Evolutionary conservation across 2,797 vertebrate species (phyloP), one percentile per base, ranked within the genome.

Genomic region (Pyrocephalus nanus): DNA sequence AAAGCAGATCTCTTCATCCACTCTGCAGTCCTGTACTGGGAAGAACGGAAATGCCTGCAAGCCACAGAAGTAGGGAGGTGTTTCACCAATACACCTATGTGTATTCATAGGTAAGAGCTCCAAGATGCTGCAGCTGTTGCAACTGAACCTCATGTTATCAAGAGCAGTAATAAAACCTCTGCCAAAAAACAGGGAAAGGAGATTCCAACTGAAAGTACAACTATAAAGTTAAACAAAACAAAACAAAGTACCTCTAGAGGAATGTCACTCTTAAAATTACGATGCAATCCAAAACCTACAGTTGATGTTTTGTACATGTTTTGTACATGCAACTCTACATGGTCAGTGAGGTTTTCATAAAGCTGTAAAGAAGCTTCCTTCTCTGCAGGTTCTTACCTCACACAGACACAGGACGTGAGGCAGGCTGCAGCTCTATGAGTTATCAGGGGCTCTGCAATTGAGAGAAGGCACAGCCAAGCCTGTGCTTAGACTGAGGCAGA

Each of bases 401-500:
- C 1, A 3, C 70, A 86, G 75, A 51, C 77, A 48, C 75, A 80
- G 64, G 27, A 53, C 32, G 47, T 1, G 2, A 30, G 42, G 36
- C 67, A 73, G 66, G 40, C 38, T 60, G 69, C 42, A 77, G 65
- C 36, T 36, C 7, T 21, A 70, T 3, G 13, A 4, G 20, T 36
- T 50, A 70, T 14, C 55, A n/a, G 22, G 15, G 29, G 55, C 51
- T 78, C 69, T 64, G 76, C 50, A 64, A 58, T 0, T 40, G n/a
- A 79, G 23, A 86, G n/a, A 71, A 53, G 42, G 43, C 20, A 51
- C 16, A 38, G 26, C 32, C 36, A 11, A 87, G 54, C 29, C n/a
- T 36, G 32, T 0, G 3, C 32, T 45, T 2, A 0, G n/a, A 69
- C 25, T 8, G 3, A 1, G 0, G 50, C 17, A 54, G 25, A 85